These are phyloP conservation scores for Prostheceraeus crozeri DNA, from an alignment of 2,888 invertebrate species.

Conservation along the genomic window DNA sequence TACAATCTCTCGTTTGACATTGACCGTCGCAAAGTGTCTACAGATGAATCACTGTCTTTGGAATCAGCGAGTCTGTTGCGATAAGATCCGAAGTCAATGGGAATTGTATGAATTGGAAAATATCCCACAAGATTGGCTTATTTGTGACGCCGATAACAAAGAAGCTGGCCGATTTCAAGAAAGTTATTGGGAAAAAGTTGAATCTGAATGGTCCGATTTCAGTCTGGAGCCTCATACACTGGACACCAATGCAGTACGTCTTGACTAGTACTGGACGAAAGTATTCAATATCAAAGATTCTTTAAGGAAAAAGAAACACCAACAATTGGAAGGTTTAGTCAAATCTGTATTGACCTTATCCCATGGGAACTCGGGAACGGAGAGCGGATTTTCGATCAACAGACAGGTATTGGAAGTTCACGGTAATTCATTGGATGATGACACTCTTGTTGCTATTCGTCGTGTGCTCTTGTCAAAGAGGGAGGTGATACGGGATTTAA, in stretches of 20 bases:
- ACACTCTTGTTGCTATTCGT: conserved; percentile 22
- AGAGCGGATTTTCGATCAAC: conserved; percentile 18
- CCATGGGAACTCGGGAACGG: conserved; percentile 16
- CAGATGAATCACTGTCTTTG: conserved; percentile 10
- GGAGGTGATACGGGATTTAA: too few relatives aligned
- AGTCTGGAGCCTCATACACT: too few relatives aligned
- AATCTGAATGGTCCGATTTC: too few relatives aligned
- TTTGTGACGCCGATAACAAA: too few relatives aligned
- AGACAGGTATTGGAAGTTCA: background rate
- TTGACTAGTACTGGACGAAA: background rate
- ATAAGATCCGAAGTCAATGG: conserved; percentile 17
- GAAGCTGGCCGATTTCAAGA: too few relatives aligned
- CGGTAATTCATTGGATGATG: conserved; percentile 19
- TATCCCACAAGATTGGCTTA: conserved; percentile 25
- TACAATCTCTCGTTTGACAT: conserved; percentile 22
- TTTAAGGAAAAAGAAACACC: background rate
- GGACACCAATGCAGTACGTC: too few relatives aligned
- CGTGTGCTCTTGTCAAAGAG: too few relatives aligned
- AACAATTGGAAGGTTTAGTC: conserved; percentile 1
- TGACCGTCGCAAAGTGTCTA: conserved; percentile 15
- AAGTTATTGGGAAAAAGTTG: too few relatives aligned
- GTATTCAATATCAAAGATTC: conserved; percentile 1
- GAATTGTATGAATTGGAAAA: conserved; percentile 8
- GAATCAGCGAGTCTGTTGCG: conserved; percentile 10
- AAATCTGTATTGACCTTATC: conserved; percentile 1